A percentile compares a stretch with the other conserved stretches of the same genome.
phyloP scores from a whole-genome alignment of 2,888 invertebrate species.

The Rutpela maculata region DNA sequence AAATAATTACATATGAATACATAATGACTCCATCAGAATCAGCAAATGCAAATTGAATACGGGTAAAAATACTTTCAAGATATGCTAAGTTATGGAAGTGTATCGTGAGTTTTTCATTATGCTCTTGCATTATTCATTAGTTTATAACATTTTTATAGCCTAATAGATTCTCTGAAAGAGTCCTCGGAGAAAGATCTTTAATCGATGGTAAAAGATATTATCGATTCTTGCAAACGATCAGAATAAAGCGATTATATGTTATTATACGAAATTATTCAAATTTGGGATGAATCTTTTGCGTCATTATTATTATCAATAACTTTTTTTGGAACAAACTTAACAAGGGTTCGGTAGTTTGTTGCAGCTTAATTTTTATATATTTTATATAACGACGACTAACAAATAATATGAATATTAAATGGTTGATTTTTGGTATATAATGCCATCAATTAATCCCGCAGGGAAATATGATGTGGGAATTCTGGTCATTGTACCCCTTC shows the following conservation, averaged over 20 bases:
- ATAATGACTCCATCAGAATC: slow-evolving; percentile 22
- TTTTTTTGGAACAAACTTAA: neutral
- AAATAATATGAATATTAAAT: too few species aligned
- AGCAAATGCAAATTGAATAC: slow-evolving; percentile 29
- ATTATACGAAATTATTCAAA: slow-evolving; percentile 12
- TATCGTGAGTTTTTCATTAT: slow-evolving; percentile 44
- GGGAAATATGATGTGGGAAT: too few species aligned
- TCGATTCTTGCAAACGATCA: slow-evolving; percentile 11
- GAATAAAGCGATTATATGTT: slow-evolving; percentile 13
- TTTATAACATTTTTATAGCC: slow-evolving; percentile 31
- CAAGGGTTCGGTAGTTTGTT: neutral
- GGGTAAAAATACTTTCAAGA: slow-evolving; percentile 17
- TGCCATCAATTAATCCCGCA: too few species aligned
- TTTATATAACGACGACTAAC: too few species aligned
- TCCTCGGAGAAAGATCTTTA: neutral
- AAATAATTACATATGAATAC: slow-evolving; percentile 31
- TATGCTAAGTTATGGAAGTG: slow-evolving; percentile 40
- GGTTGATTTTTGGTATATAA: too few species aligned
- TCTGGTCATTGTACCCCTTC: too few species aligned
- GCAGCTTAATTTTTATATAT: neutral
- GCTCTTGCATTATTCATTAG: slow-evolving; percentile 44
- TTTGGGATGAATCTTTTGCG: neutral
- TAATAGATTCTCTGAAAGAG: slow-evolving; percentile 23
- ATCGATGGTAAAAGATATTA: slow-evolving; percentile 19
- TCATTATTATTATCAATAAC: neutral